Conservation (phyloP, 2,797 vertebrate genomes). For the Cygnus olor region DNA sequence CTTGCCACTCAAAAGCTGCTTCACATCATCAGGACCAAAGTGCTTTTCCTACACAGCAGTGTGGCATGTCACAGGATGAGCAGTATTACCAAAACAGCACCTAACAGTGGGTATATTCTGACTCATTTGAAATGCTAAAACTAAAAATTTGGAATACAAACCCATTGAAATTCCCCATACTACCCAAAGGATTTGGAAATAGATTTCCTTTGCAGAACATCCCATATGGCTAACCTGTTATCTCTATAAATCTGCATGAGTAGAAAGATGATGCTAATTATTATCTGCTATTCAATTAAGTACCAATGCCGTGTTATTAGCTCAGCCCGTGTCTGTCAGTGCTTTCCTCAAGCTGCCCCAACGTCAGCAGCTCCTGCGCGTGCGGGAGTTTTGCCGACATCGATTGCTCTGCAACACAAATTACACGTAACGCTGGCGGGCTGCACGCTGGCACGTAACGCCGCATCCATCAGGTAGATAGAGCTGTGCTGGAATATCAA, state of each 20-base stretch:
- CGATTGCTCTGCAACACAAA: background rate
- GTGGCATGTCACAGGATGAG: background rate
- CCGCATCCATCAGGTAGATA: slow-evolving; percentile 44
- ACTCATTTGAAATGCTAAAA: background rate
- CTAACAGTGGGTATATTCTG: background rate
- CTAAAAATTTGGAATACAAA: background rate
- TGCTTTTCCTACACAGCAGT: background rate
- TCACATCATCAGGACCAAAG: background rate
- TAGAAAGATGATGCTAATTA: background rate
- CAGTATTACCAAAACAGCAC: background rate
- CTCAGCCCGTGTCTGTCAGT: background rate
- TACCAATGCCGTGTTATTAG: background rate
- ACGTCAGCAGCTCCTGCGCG: background rate
- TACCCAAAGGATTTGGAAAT: background rate
- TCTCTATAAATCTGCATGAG: background rate
- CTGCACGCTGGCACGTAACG: background rate
- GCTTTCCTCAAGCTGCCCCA: background rate
- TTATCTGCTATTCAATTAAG: background rate
- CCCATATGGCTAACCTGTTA: background rate
- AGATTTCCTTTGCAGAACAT: background rate
- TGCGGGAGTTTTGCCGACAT: background rate
- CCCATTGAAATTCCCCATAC: background rate
- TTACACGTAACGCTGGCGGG: background rate
- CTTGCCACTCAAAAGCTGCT: background rate
- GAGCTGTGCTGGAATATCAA: slow-evolving; percentile 56